A percentile compares a stretch with the other conserved stretches of the same genome.
Evolutionary conservation across 1,140 invertebrate species (phyloP).

Genomic region (Zaprionus davidi): DNA sequence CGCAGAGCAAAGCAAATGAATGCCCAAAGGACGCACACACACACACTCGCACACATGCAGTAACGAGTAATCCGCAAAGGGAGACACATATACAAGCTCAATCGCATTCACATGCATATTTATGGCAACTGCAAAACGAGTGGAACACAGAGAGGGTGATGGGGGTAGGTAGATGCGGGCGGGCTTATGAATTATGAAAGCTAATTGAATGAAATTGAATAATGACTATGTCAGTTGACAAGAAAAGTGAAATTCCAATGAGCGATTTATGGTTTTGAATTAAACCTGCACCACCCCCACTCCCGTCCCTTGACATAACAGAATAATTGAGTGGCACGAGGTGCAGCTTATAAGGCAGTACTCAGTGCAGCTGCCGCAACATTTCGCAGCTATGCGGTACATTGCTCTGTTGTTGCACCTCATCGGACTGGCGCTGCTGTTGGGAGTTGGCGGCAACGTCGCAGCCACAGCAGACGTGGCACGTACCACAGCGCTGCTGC

Average conservation of each 20-base stretch:
- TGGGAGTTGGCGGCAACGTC: background rate
- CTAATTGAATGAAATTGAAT: slow-evolving; percentile 81
- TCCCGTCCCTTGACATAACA: background rate
- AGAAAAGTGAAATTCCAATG: slow-evolving; percentile 76
- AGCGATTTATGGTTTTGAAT: slow-evolving; percentile 70
- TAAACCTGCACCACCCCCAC: slow-evolving; percentile 6
- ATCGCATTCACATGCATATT: slow-evolving; percentile 61
- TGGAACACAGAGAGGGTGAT: background rate
- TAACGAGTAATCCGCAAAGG: slow-evolving; percentile 3
- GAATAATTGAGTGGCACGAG: background rate
- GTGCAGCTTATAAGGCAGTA: background rate
- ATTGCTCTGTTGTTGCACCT: slow-evolving; percentile 12
- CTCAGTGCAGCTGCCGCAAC: background rate
- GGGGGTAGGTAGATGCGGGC: background rate
- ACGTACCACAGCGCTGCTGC: slow-evolving; percentile 46
- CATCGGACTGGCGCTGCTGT: background rate
- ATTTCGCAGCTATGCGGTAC: slow-evolving; percentile 8
- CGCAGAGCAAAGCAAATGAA: slow-evolving; percentile 35
- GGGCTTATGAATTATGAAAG: slow-evolving; percentile 74
- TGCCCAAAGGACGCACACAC: slow-evolving; percentile 50
- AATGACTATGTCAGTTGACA: slow-evolving; percentile 71
- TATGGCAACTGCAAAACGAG: slow-evolving; percentile 42
- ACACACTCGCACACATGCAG: slow-evolving; percentile 15
- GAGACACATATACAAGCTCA: slow-evolving; percentile 13
- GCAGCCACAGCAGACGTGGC: slow-evolving; percentile 23